Conservation (phyloP, 2,888 invertebrate genomes). For the Ecliptopera silaceata region DNA sequence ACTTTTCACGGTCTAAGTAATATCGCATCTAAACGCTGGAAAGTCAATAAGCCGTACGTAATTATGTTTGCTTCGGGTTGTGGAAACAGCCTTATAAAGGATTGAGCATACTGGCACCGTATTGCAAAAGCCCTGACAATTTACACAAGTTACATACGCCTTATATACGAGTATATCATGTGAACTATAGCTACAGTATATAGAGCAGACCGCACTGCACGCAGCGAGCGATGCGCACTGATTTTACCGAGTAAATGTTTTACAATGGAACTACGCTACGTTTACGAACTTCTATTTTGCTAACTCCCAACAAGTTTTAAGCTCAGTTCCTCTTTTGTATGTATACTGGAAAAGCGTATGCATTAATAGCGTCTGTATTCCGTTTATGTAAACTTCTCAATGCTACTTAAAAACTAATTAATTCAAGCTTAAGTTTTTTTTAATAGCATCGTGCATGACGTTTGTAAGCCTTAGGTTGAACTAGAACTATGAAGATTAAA, state of each 20-base stretch:
- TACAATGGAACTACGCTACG: background rate
- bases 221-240: background rate
- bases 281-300: no score
- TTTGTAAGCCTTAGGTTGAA: no score
- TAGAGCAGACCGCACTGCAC: constrained; percentile 9
- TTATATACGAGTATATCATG: background rate
- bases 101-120: constrained; percentile 37
- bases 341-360: no score
- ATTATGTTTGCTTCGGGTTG: constrained; percentile 53
- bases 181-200: background rate
- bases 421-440: no score
- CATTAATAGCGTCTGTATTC: no score
- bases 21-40: constrained; percentile 44
- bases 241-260: constrained; percentile 3
- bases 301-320: background rate
- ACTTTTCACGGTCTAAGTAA: constrained; percentile 38
- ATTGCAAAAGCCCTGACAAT: constrained; percentile 19
- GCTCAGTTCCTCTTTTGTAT: background rate
- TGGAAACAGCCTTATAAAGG: constrained; percentile 47
- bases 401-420: no score
- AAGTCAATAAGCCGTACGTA: constrained; percentile 48
- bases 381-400: no score
- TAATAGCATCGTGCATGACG: no score
- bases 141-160: background rate
- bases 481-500: no score